Evolutionary conservation across 2,888 invertebrate species (phyloP), one percentile per base, ranked within the genome.

Genomic region (Drosophila mercatorum): DNA sequence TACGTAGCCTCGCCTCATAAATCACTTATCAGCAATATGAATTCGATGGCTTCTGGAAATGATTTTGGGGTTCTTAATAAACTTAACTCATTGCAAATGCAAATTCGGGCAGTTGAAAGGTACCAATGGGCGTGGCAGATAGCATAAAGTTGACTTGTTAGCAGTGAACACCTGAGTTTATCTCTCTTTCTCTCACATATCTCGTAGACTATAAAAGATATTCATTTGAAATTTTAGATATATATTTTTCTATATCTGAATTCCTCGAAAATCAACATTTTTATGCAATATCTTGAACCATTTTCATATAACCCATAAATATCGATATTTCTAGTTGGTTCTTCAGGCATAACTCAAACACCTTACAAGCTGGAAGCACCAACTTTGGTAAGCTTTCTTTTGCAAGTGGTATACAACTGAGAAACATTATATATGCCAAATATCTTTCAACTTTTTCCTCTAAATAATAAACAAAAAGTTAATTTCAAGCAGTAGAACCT

Each of bases 61-160:
- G 10, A 26, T 40, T 28, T 69, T 63, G 14, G 36, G 2, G 36
- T 26, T 43, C 2, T 62, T 44, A 76, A 87, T 81, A 76, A 89
- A 31, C 31, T 28, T n/a, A 1, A 1, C 0, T n/a, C 28, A n/a
- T 8, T 28, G 8, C 14, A 28, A 47, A 14, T 47, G 2, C 1
- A 31, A 31, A 31, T 1, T 10, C 2, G 1, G n/a, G 28, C 17
- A 17, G 17, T 17, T 17, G 17, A 22, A 22, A 22, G 22, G 22
- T 2, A 22, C 1, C 22, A 22, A 22, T 22, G 22, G 22, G 22
- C 22, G 17, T 17, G 17, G 17, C 17, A 5, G 3, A 28, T 28
- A 28, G 3, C 28, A 28, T 28, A 28, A 28, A 28, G 28, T 28
- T 0, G 5, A 28, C 28, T 28, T 28, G 28, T 28, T 5, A 28